Conservation (phyloP, 2,113 vertebrate genomes). For the Forbesichthys papilliferus region DNA sequence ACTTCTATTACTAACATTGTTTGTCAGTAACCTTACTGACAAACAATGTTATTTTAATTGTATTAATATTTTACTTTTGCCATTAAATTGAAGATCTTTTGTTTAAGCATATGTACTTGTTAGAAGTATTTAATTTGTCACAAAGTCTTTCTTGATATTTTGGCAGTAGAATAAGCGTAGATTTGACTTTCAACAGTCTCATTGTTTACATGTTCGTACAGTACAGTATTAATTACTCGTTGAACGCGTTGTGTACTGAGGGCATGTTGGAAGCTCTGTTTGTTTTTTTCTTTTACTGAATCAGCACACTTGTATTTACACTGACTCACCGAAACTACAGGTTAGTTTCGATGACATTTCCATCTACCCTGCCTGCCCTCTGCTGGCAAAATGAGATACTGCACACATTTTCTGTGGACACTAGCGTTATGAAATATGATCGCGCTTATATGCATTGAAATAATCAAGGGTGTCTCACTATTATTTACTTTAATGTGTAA, state of each 20-base stretch:
- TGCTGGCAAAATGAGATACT: constrained; percentile 68
- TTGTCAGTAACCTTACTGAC: not conserved
- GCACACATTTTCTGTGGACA: constrained; percentile 39
- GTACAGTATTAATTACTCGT: constrained; percentile 9
- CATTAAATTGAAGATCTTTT: too few relatives aligned
- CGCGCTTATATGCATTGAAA: not conserved
- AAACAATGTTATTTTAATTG: not conserved
- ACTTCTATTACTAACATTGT: not conserved
- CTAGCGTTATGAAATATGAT: constrained; percentile 7
- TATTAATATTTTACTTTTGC: too few relatives aligned
- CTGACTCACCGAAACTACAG: constrained; percentile 76
- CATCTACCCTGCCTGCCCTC: constrained; percentile 74
- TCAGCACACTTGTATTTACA: constrained; percentile 73
- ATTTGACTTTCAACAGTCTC: constrained; percentile 36
- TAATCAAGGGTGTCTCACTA: not conserved
- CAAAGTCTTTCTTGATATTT: constrained; percentile 32
- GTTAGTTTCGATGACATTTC: constrained; percentile 71
- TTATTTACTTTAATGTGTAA: too few relatives aligned
- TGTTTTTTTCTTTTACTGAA: constrained; percentile 31
- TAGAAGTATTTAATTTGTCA: not conserved
- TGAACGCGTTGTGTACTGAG: constrained; percentile 29
- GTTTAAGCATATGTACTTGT: too few relatives aligned
- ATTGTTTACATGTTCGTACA: constrained; percentile 32
- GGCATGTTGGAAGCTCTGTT: constrained; percentile 34
- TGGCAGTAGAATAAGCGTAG: constrained; percentile 41